Evolutionary conservation across 2,888 invertebrate species (phyloP).

Genomic region (Eurytoma adleriae): DNA sequence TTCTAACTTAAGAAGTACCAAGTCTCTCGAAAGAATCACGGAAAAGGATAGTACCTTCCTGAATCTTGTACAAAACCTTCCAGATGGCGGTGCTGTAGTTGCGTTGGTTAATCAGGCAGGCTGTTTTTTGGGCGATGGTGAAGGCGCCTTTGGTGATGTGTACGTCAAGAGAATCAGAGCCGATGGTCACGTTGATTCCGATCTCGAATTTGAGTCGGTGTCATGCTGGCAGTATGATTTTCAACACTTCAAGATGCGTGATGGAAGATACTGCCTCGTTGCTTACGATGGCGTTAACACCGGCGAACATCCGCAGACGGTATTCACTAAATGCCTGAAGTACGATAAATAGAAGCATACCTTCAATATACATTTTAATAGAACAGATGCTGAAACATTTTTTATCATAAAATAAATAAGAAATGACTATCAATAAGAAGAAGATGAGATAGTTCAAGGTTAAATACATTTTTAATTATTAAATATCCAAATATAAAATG

Average conservation of each 20-base stretch:
- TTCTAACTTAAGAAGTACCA: no score
- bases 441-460: no score
- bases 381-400: no score
- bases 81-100: neutral
- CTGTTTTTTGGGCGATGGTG: neutral
- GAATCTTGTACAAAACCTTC: neutral
- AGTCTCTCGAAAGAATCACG: no score
- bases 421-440: no score
- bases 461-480: no score
- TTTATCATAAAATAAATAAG: no score
- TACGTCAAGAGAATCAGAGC: neutral
- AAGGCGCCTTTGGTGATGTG: neutral
- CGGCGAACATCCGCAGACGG: neutral
- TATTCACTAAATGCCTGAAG: neutral
- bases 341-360: no score
- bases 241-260: neutral
- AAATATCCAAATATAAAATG: no score
- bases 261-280: neutral
- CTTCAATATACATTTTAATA: no score
- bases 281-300: slow-evolving; percentile 10
- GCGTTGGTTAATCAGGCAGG: neutral
- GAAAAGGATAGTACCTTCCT: neutral
- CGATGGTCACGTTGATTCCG: neutral
- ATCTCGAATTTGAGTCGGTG: neutral
- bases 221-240: neutral